Base-by-base conservation (phyloP, 1,140 invertebrate species). In the Spodoptera litura region DNA sequence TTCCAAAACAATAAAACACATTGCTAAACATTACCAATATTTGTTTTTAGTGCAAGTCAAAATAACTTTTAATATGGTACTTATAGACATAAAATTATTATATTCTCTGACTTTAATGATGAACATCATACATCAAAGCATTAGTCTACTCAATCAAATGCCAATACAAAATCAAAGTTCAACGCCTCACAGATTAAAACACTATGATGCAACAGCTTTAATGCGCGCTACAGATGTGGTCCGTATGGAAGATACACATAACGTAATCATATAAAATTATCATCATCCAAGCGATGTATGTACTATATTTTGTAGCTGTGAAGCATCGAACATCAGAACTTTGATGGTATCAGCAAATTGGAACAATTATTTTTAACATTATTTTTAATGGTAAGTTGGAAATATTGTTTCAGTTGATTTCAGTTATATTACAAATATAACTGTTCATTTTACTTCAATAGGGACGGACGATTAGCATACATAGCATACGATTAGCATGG, bases 181-280 rank as follows among this genome's bases (percentile, higher is more conserved):
- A 78, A 78, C 55, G 64, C 6, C 76, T 66, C 64, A 20, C 11
- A 75, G 51, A 75, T 75, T 75, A 64, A 66, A 66, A 55, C 11
- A 52, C 62, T 49, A 68, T 80, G 74, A 72, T 77, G 74, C 74
- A 80, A 80, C 55, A 35, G 20, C 56, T 71, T 71, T 77, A 64
- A 77, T 76, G 68, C 78, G 38, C 55, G 44, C 35, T 25, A 53
- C 73, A 53, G 58, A 75, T 64, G 44, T 64, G 27, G 13, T 6
- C 3, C 59, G 49, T 70, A 61, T 38, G 62, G 38, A n/a, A 66
- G 38, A 15, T 66, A 49, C 4, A 38, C 35, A 11, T 38, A 62
- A n/a, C 15, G 49, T 12, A 74, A 51, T 52, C 56, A 56, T 74
- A 10, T 61, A 49, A 44, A 64, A 66, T 20, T 11, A 38, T 49